Base-by-base conservation (phyloP, 1,140 invertebrate species). In the Atta colombica region DNA sequence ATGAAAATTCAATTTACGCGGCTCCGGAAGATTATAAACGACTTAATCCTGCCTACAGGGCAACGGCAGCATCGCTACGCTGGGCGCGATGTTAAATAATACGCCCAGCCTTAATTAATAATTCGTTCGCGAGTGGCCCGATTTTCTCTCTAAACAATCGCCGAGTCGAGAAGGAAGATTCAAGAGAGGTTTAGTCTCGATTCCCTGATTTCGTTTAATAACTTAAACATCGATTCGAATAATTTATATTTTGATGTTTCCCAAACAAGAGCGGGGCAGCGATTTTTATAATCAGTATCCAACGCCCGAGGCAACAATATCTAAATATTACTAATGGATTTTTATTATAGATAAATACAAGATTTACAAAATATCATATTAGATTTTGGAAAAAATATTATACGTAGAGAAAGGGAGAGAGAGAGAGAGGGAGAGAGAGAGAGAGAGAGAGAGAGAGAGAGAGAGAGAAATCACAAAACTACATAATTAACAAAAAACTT, bases 1-100 rank as follows among this genome's bases (percentile, higher is more conserved):
- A 84, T 74, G 80, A 84, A 84, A 84, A 84, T 84, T 74, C 55
- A 39, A 84, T 84, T 84, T 75, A 49, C 45, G 69, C 18, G 55
- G 25, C 7, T 18, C 68, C 55, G 80, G 69, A 75, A 84, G 69
- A 84, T 84, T 84, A 84, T 84, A 84, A 84, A 84, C 55, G 80
- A 84, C 80, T 84, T 84, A 75, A 84, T 84, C 14, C 69, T 18
- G 69, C 25, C 80, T 61, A 68, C 68, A 49, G 68, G 35, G 31
- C 51, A n/a, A 8, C 65, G 49, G 49, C 51, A 25, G 25, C 58
- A 39, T 7, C 58, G 74, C 25, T 58, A 10, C 8, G 74, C 25
- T 5, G 61, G 53, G 39, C 25, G 28, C 69, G 28, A 84, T 49
- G 55, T 82, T 21, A 61, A 75, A 84, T 84, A 84, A 84, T 58